Evolutionary conservation across 1,140 invertebrate genomes (phyloP).

Genomic region (Elysia chlorotica): DNA sequence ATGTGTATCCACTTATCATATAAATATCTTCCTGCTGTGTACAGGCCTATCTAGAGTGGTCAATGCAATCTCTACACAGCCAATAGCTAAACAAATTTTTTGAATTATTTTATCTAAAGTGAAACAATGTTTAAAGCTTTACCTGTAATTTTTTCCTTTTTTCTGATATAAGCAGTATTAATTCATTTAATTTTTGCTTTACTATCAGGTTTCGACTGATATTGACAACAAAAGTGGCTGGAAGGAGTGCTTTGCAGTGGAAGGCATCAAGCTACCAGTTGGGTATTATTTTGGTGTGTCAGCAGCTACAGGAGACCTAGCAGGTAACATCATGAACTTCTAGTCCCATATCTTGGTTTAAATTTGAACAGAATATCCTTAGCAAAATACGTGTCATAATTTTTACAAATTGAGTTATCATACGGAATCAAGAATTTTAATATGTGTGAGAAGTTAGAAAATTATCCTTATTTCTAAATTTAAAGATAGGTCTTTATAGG

Average conservation of each 20-base stretch:
- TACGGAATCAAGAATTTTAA: too few relatives aligned
- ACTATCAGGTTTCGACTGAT: slow-evolving; percentile 80
- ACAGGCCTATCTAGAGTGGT: background rate
- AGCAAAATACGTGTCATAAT: too few relatives aligned
- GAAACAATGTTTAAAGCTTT: background rate
- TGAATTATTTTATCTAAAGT: background rate
- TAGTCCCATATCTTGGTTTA: too few relatives aligned
- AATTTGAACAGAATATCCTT: too few relatives aligned
- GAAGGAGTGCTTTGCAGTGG: slow-evolving; percentile 91
- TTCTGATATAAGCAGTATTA: background rate
- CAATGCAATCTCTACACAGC: background rate
- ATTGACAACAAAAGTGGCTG: slow-evolving; percentile 89
- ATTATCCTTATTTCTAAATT: too few relatives aligned
- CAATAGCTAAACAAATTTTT: background rate
- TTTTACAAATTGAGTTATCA: too few relatives aligned
- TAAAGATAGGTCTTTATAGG: too few relatives aligned
- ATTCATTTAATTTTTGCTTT: background rate
- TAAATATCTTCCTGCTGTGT: background rate
- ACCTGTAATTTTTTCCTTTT: background rate
- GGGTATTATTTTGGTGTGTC: slow-evolving; percentile 94
- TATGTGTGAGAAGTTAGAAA: too few relatives aligned
- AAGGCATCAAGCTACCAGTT: slow-evolving; percentile 89
- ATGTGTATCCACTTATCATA: background rate
- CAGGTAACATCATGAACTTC: too few relatives aligned
- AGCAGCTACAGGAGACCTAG: slow-evolving; percentile 93